phyloP scores from a whole-genome alignment of 2,888 invertebrate species.

The Limnephilus marmoratus region DNA sequence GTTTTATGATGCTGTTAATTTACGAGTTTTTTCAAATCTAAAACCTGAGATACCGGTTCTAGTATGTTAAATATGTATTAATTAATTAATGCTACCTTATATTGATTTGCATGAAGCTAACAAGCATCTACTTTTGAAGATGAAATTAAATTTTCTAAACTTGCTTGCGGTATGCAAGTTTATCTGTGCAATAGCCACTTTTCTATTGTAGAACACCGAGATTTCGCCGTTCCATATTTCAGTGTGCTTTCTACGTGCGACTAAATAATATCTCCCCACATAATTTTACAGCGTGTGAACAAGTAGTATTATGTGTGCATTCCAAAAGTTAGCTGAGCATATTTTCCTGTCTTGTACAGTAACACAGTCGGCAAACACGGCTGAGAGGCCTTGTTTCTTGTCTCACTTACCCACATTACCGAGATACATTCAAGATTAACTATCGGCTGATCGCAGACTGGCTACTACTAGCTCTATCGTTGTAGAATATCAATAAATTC shows the following conservation, averaged over 20 bases:
- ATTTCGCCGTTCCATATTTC: neutral
- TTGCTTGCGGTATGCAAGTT: neutral
- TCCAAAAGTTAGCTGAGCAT: neutral
- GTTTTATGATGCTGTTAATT: neutral
- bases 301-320: constrained; percentile 25
- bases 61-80: neutral
- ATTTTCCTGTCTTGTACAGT: constrained; percentile 19
- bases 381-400: constrained; percentile 52
- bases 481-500: neutral
- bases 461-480: neutral
- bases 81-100: neutral
- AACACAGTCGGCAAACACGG: constrained; percentile 30
- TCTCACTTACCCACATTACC: constrained; percentile 60
- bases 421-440: neutral
- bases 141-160: neutral
- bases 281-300: constrained; percentile 12
- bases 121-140: neutral
- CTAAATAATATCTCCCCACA: constrained; percentile 2
- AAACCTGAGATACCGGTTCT: neutral
- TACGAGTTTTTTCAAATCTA: neutral
- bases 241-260: constrained; percentile 7
- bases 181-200: neutral
- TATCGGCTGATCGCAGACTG: neutral
- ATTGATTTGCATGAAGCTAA: neutral
- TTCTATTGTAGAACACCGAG: neutral